Base-by-base conservation (phyloP, 1,140 invertebrate genomes). In the Drosophila repletoides region DNA sequence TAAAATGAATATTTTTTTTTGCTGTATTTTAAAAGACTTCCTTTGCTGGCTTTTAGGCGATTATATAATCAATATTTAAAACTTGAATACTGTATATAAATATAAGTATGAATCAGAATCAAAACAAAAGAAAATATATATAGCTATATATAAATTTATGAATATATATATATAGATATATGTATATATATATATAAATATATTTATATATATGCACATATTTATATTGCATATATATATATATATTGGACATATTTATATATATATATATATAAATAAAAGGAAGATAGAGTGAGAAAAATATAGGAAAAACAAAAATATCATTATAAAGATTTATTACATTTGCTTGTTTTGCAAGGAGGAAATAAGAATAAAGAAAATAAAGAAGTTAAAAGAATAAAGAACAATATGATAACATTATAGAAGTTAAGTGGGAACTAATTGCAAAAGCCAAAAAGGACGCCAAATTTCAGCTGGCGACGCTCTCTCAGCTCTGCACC, bases 371-470 rank as follows among this genome's bases (percentile, higher is more conserved):
- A 40, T 40, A 19, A 48, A 48, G 10, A 17, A 46, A 40, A 45
- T 12, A 14, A 34, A 9, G 17, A 21, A 46, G 12, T 46, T 45
- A 43, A 31, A 15, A 33, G 17, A 21, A 31, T 31, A 51, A 59
- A 40, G 40, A 51, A 51, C 68, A 58, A 45, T 43, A 72, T 65
- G 49, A 67, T 63, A 46, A 67, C 28, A 53, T 71, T 24, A 55
- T 59, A 51, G 58, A 59, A 41, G 48, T 64, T 34, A 52, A 83
- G 70, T 80, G 76, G 43, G 81, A 61, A 79, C 68, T 73, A 75
- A 60, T 49, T 28, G 19, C 33, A 33, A 61, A 38, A 43, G 63
- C 48, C 49, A 55, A 53, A 68, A 63, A 40, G 34, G 40, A 14
- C 21, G 24, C 26, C 53, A 60, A n/a, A 51, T 5, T 53, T 9